Conservation (phyloP, 2,888 invertebrate genomes). For the Ochropacha duplaris region DNA sequence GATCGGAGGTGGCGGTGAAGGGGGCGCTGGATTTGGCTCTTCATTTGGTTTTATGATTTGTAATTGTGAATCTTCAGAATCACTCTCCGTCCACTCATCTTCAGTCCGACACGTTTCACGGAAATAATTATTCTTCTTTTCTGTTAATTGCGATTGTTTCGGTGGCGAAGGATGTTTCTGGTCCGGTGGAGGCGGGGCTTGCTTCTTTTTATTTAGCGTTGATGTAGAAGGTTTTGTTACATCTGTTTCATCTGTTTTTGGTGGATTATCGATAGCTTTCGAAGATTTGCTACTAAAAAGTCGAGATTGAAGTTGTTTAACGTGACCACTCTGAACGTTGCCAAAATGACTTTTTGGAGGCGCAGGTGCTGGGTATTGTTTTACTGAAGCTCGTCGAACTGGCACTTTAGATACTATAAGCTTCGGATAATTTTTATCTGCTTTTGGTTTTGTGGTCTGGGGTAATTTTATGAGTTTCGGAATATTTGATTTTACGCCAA, state of each 20-base stretch:
- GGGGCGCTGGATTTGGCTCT: constrained; percentile 38
- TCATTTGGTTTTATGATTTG: constrained; percentile 38
- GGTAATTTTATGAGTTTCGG: constrained; percentile 65
- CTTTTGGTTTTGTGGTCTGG: constrained; percentile 56
- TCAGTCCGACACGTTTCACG: constrained; percentile 85
- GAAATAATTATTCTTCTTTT: constrained; percentile 75
- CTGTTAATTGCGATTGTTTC: constrained; percentile 40
- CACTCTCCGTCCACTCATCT: constrained; percentile 83
- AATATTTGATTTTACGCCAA: constrained; percentile 62
- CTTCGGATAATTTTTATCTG: constrained; percentile 62
- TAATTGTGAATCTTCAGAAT: constrained; percentile 60
- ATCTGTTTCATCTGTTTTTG: constrained; percentile 27
- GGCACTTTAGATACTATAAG: constrained; percentile 69
- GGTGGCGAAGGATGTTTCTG: constrained; percentile 45
- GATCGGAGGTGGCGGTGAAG: constrained; percentile 67
- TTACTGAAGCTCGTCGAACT: constrained; percentile 61
- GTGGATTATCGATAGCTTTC: constrained; percentile 30
- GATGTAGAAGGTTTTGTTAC: constrained; percentile 63
- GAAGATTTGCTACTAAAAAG: constrained; percentile 61
- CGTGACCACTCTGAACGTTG: constrained; percentile 73
- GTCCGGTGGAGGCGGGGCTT: constrained; percentile 62
- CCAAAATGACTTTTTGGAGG: constrained; percentile 76
- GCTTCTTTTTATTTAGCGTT: constrained; percentile 59
- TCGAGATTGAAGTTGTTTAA: constrained; percentile 74
- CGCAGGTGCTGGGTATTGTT: constrained; percentile 70